These are phyloP conservation scores for Phyllotreta cruciferae DNA, from an alignment of 2,888 invertebrate genomes.

Conservation along the genomic window DNA sequence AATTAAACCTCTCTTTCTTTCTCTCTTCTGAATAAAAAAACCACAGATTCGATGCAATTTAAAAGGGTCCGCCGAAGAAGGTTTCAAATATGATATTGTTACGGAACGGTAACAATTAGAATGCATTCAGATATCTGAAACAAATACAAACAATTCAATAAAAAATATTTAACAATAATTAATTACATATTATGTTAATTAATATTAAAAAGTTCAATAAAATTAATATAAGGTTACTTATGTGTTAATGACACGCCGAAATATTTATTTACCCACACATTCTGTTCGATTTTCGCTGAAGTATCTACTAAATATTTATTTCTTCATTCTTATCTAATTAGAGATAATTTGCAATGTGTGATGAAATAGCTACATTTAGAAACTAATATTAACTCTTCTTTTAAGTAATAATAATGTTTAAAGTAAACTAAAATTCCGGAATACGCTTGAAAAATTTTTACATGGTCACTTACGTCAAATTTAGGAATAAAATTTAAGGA, in stretches of 20 bases:
- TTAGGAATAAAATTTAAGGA: no score
- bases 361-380: neutral
- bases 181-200: constrained; percentile 1
- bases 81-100: constrained; percentile 42
- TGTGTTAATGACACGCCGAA: no score
- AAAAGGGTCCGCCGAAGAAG: constrained; percentile 47
- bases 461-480: no score
- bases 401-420: no score
- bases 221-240: no score
- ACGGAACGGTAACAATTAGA: constrained; percentile 38
- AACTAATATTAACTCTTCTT: neutral
- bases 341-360: no score
- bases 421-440: no score
- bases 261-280: no score
- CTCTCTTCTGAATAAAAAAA: constrained; percentile 57
- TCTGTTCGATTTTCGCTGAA: no score
- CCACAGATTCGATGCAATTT: constrained; percentile 50
- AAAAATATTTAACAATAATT: constrained; percentile 3
- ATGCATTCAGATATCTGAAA: constrained; percentile 54
- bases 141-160: constrained; percentile 34
- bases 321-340: no score
- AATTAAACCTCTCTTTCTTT: constrained; percentile 53
- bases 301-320: no score
- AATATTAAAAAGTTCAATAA: no score
- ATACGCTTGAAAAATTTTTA: neutral